phyloP scores from a whole-genome alignment of 2,888 invertebrate species.

The Pristionchus maxplancki region DNA sequence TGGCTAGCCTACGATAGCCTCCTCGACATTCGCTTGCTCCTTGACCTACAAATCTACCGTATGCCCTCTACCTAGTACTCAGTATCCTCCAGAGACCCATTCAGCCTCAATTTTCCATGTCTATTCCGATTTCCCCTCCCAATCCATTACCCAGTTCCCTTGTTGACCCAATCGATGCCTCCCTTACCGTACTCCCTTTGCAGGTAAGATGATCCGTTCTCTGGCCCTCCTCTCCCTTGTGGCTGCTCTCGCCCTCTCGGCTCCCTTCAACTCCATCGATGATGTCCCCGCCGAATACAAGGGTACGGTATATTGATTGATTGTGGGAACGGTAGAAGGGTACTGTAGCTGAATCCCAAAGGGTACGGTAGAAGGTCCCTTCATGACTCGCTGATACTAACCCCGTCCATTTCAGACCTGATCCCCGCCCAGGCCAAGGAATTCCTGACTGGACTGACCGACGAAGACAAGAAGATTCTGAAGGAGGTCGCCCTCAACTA shows the following conservation, averaged over 20 bases:
- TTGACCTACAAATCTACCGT: not conserved
- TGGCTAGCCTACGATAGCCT: not conserved
- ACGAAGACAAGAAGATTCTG: conserved; percentile 64
- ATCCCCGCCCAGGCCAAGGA: conserved; percentile 73
- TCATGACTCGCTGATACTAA: no score
- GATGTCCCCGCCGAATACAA: conserved; percentile 74
- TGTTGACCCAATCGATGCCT: not conserved
- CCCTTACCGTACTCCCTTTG: not conserved
- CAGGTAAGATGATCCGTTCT: conserved; percentile 51
- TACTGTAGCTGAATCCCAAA: not conserved
- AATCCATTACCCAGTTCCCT: conserved; percentile 30
- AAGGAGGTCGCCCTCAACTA: conserved; percentile 71
- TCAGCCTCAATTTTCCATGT: not conserved
- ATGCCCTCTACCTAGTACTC: no score
- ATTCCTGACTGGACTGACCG: conserved; percentile 72
- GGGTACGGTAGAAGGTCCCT: conserved; percentile 14
- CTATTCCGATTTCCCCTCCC: conserved; percentile 13
- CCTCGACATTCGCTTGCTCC: not conserved
- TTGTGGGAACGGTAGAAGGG: not conserved
- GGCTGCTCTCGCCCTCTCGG: conserved; percentile 61
- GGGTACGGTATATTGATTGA: conserved; percentile 52
- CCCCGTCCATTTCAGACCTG: conserved; percentile 62
- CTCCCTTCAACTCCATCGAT: conserved; percentile 66
- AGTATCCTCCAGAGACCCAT: no score
- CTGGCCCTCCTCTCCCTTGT: conserved; percentile 57